Conservation (phyloP, 2,113 vertebrate genomes). For the Pogona vitticeps region DNA sequence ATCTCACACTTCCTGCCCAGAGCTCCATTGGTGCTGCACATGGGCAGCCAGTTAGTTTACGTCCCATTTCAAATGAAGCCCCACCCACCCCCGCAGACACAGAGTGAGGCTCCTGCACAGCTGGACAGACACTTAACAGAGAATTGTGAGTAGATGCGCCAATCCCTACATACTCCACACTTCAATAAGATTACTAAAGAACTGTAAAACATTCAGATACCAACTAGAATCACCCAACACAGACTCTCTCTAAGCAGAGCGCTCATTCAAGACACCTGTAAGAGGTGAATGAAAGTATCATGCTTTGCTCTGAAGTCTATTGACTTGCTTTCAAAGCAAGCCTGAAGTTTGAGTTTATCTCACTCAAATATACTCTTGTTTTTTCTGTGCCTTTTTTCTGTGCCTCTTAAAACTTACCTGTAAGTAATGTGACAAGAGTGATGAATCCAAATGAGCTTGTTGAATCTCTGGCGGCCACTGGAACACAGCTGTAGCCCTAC, state of each 20-base stretch:
- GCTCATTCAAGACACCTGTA: not conserved
- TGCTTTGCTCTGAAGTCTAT: not conserved
- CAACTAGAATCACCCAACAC: no score
- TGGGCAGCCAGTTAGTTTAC: no score
- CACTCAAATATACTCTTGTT: not conserved
- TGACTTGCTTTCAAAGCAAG: not conserved
- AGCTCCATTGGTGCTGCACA: no score
- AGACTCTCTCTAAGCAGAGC: not conserved
- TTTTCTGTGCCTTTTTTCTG: not conserved
- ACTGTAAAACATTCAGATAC: not conserved
- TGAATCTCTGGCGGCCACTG: slow-evolving; percentile 91
- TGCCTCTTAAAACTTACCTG: slow-evolving; percentile 77
- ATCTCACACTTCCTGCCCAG: not conserved
- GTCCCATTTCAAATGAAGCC: no score
- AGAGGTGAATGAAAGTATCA: not conserved
- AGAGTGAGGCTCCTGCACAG: no score
- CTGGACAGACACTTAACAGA: no score
- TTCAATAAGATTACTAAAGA: not conserved
- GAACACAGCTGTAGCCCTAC: slow-evolving; percentile 92
- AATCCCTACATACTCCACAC: not conserved
- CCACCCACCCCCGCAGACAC: no score
- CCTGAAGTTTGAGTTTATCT: not conserved
- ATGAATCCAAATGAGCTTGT: slow-evolving; percentile 95
- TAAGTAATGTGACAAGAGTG: slow-evolving; percentile 96
- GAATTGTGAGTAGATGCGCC: not conserved